Evolutionary conservation across 2,113 vertebrate genomes (phyloP).

Genomic region (Delphinapterus leucas): DNA sequence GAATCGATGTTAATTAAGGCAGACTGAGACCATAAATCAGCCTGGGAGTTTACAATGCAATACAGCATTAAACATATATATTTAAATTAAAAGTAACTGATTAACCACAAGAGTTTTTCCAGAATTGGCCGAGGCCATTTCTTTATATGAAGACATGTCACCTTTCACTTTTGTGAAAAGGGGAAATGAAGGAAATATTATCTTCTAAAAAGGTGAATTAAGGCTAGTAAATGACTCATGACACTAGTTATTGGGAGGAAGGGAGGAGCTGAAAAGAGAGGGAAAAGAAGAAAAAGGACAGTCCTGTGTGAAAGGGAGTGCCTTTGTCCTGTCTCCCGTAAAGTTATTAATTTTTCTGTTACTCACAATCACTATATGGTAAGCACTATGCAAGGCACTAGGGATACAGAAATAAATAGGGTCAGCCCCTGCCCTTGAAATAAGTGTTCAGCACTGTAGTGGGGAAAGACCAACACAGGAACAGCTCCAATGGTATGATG

Average conservation of each 20-base stretch:
- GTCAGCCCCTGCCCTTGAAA: not conserved
- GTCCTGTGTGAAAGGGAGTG: not conserved
- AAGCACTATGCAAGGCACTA: not conserved
- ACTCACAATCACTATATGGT: not conserved
- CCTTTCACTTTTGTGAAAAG: conserved; percentile 75
- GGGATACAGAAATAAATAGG: not conserved
- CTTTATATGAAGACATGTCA: conserved; percentile 78
- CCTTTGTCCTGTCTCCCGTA: not conserved
- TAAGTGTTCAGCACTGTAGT: not conserved
- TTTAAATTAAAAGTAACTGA: conserved; percentile 88
- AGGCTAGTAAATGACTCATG: not conserved
- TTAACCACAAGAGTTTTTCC: conserved; percentile 83
- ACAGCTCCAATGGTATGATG: not conserved
- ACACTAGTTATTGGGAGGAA: not conserved
- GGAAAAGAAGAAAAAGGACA: not conserved
- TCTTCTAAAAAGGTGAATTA: conserved; percentile 35
- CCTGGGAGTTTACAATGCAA: conserved; percentile 86
- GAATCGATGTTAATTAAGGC: conserved; percentile 97
- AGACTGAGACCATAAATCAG: conserved; percentile 92
- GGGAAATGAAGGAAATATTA: conserved; percentile 45
- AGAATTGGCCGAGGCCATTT: conserved; percentile 82
- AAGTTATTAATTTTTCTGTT: not conserved
- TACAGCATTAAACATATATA: conserved; percentile 88
- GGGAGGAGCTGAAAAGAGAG: not conserved
- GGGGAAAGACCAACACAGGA: not conserved